A percentile compares a stretch with the other conserved stretches of the same genome.
Conservation (phyloP, 2,113 vertebrate genomes). For the Cheirogaleus medius region DNA sequence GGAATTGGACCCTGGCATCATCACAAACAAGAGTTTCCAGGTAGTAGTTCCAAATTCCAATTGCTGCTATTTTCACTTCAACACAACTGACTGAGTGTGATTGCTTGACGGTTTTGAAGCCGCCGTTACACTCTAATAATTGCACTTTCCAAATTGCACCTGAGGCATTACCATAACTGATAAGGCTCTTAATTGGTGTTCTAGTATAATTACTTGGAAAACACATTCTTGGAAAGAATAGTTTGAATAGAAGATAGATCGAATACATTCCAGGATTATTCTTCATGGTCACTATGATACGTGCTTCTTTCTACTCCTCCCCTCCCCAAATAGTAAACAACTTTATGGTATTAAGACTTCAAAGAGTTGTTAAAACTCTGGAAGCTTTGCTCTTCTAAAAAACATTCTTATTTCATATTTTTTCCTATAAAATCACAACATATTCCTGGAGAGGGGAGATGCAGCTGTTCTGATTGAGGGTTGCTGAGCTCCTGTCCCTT, state of each 20-base stretch:
- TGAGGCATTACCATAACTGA: conserved; percentile 44
- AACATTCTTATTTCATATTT: background rate
- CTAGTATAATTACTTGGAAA: conserved; percentile 46
- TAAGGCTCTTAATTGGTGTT: conserved; percentile 44
- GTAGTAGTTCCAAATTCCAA: background rate
- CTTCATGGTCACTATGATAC: background rate
- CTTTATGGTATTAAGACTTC: background rate
- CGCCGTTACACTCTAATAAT: conserved; percentile 3
- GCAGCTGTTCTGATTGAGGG: background rate
- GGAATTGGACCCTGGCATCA: conserved; percentile 19
- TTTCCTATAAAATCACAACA: background rate
- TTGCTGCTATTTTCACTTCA: conserved; percentile 31
- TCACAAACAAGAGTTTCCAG: background rate
- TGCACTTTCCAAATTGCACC: background rate
- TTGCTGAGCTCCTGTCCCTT: background rate
- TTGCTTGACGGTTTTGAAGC: conserved; percentile 11
- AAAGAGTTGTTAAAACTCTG: background rate
- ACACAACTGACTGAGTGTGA: background rate
- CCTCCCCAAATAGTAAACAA: background rate
- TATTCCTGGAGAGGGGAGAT: background rate
- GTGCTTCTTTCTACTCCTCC: background rate
- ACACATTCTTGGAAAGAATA: conserved; percentile 24
- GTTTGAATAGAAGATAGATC: background rate
- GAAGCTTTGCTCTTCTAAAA: background rate
- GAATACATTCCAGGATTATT: background rate